These are phyloP conservation scores for Synanthedon andrenaeformis DNA, from an alignment of 2,888 invertebrate species.

Conservation along the genomic window DNA sequence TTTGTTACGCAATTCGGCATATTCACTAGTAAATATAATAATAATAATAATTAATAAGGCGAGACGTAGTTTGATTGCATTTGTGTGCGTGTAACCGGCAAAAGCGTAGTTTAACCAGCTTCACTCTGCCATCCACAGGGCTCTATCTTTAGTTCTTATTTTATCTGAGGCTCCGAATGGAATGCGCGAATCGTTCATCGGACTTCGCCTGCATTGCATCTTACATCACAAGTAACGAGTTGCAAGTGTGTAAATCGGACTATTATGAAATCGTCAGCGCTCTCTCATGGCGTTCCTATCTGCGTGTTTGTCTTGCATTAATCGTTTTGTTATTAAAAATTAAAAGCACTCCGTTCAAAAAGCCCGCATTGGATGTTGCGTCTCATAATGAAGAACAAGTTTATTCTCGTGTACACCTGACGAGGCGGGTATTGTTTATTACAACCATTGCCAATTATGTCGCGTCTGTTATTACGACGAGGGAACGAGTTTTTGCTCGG, in stretches of 20 bases:
- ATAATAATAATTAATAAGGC: no score
- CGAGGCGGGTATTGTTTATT: not conserved
- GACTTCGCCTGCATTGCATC: constrained; percentile 3
- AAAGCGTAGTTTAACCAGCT: no score
- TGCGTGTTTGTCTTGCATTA: not conserved
- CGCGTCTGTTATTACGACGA: not conserved
- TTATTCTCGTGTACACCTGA: not conserved
- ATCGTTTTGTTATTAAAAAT: not conserved
- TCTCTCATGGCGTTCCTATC: constrained; percentile 8
- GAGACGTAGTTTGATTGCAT: no score
- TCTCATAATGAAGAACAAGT: no score
- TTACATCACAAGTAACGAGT: constrained; percentile 7
- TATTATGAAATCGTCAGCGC: constrained; percentile 28
- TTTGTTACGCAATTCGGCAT: no score
- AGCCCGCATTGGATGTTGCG: no score
- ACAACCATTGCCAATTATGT: not conserved
- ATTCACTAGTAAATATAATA: no score
- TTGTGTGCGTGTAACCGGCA: no score
- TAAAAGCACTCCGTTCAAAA: no score
- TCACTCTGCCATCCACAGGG: no score
- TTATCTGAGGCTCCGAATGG: constrained; percentile 16
- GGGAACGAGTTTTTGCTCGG: not conserved
- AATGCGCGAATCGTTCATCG: constrained; percentile 18
- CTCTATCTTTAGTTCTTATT: no score
- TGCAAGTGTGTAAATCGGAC: constrained; percentile 13